Evolutionary conservation across 1,140 invertebrate genomes (phyloP).

Genomic region (Drosophila saltans): DNA sequence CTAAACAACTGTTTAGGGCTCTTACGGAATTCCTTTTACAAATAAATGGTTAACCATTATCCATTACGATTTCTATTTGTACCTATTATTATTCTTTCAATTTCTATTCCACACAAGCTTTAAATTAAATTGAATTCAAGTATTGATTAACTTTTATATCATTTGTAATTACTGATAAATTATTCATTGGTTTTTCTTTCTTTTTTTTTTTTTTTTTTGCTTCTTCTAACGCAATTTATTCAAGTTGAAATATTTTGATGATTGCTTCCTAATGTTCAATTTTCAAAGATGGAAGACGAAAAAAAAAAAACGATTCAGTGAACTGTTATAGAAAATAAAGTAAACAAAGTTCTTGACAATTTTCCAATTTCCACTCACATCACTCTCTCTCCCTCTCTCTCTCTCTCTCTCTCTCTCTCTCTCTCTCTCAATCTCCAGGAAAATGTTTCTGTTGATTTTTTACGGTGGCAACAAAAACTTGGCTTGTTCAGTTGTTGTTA

Average conservation of each 20-base stretch:
- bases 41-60: not conserved
- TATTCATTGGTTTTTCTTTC: conserved; percentile 8
- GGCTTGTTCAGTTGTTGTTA: conserved; percentile 8
- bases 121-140: conserved; percentile 1
- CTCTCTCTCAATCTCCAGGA: not conserved
- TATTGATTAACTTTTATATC: conserved; percentile 12
- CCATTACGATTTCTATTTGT: not conserved
- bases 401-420: too few species aligned
- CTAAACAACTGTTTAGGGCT: not conserved
- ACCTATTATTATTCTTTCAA: not conserved
- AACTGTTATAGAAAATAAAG: conserved; percentile 16
- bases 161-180: conserved; percentile 11
- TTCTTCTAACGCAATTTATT: not conserved
- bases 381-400: too few species aligned
- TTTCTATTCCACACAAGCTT: not conserved
- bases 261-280: conserved; percentile 20
- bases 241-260: conserved; percentile 9
- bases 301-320: not conserved
- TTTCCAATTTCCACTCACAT: not conserved
- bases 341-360: conserved; percentile 23
- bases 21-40: not conserved
- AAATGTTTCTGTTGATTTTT: conserved; percentile 20
- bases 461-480: conserved; percentile 14
- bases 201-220: conserved; percentile 9
- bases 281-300: conserved; percentile 3